These are phyloP conservation scores for Otus scops DNA, from an alignment of 2,797 vertebrate genomes.

Conservation along the genomic window DNA sequence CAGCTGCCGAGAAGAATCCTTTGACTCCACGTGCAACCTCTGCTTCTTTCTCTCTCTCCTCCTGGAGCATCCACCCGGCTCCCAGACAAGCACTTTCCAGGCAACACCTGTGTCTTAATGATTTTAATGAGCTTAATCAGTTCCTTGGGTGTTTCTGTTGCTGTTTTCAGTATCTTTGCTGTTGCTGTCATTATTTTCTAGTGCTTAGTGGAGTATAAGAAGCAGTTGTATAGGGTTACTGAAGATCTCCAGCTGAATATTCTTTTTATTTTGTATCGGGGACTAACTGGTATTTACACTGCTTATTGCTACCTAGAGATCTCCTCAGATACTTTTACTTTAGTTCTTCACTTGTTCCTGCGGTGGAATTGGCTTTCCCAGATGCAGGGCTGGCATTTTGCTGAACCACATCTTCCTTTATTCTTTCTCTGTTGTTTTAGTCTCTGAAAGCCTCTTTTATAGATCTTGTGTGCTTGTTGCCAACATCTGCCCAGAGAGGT, in stretches of 20 bases:
- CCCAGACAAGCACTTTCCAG: background rate
- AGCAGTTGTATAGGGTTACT: background rate
- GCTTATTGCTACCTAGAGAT: background rate
- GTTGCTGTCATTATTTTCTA: background rate
- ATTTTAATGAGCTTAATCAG: background rate
- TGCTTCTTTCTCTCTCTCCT: background rate
- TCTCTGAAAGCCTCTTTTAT: background rate
- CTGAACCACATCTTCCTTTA: background rate
- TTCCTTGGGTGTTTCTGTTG: background rate
- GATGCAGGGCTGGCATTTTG: background rate
- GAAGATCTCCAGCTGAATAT: background rate
- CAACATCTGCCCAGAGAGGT: background rate
- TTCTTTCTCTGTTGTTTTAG: background rate
- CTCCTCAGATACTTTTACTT: background rate
- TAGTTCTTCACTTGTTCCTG: background rate
- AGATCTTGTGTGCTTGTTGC: background rate
- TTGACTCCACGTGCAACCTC: background rate
- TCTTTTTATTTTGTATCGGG: background rate
- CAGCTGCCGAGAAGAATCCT: background rate
- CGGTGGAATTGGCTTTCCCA: background rate
- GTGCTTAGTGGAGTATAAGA: background rate
- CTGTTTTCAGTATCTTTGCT: background rate
- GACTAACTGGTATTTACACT: background rate
- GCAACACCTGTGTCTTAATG: background rate
- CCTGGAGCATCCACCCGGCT: background rate